A percentile compares a stretch with the other conserved stretches of the same genome.
Conservation (phyloP, 37 sponge, comb jelly and placozoan genomes). For the Sycon ciliatum region DNA sequence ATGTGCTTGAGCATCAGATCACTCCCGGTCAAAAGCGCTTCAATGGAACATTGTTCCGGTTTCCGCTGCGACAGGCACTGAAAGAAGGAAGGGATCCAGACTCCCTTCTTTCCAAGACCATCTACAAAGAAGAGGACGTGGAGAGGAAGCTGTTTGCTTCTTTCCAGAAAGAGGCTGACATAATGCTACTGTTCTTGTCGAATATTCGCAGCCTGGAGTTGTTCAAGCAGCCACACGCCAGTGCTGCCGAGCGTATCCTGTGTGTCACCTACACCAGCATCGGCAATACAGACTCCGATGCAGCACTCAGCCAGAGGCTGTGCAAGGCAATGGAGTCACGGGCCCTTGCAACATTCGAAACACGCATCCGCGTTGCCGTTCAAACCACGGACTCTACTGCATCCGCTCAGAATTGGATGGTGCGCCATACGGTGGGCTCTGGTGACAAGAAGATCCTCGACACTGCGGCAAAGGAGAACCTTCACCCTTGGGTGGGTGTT, state of each 20-base stretch:
- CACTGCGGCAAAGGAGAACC: background rate
- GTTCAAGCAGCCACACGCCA: background rate
- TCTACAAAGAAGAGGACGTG: constrained; percentile 22
- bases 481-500: constrained; percentile 16
- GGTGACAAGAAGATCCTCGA: background rate
- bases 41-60: constrained; percentile 26
- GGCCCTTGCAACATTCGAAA: too few species aligned
- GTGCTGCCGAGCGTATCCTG: background rate
- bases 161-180: constrained; percentile 17
- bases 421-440: background rate
- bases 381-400: background rate
- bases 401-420: background rate
- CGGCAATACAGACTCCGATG: too few species aligned
- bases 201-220: constrained; percentile 39
- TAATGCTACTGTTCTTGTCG: constrained; percentile 44
- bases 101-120: background rate
- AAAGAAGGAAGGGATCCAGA: too few species aligned
- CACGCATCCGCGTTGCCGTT: too few species aligned
- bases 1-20: background rate
- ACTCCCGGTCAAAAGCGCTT: background rate
- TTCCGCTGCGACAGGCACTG: constrained; percentile 63
- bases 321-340: too few species aligned
- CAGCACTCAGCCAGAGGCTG: too few species aligned
- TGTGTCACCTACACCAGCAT: too few species aligned
- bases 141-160: constrained; percentile 24